Evolutionary conservation across 1,140 invertebrate genomes (phyloP).

Genomic region (Elymnias hypermnestra): DNA sequence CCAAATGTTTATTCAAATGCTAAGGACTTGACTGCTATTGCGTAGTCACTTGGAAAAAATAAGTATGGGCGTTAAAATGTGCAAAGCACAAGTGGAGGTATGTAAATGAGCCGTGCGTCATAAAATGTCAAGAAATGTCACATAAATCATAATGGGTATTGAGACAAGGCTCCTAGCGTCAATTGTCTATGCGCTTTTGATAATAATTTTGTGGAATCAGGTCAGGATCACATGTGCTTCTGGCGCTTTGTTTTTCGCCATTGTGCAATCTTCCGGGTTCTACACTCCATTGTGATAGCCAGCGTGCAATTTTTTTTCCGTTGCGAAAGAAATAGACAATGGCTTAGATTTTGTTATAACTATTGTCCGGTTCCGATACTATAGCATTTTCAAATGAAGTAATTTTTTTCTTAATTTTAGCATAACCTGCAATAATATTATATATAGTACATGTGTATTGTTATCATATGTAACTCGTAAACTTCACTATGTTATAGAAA

Average conservation of each 20-base stretch:
- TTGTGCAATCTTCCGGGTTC: constrained; percentile 71
- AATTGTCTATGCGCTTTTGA: constrained; percentile 45
- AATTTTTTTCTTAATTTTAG: no score
- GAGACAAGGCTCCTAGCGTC: constrained; percentile 53
- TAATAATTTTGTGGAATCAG: constrained; percentile 62
- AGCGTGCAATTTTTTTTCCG: constrained; percentile 24
- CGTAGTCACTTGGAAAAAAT: constrained; percentile 59
- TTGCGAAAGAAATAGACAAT: constrained; percentile 11
- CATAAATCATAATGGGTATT: constrained; percentile 70
- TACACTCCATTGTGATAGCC: constrained; percentile 16
- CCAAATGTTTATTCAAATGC: constrained; percentile 73
- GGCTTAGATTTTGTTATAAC: constrained; percentile 6
- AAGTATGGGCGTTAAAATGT: constrained; percentile 56
- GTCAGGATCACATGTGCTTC: constrained; percentile 73
- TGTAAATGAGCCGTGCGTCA: constrained; percentile 72
- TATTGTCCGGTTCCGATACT: constrained; percentile 6
- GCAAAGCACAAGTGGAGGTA: constrained; percentile 65
- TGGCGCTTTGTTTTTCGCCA: constrained; percentile 36
- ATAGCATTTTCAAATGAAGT: no score
- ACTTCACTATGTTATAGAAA: no score
- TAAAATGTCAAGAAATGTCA: constrained; percentile 68
- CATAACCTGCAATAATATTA: no score
- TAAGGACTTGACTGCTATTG: constrained; percentile 52
- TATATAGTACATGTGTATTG: no score
- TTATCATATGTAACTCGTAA: no score